Conservation (phyloP, 2,888 invertebrate genomes). For the Agrochola circellaris region DNA sequence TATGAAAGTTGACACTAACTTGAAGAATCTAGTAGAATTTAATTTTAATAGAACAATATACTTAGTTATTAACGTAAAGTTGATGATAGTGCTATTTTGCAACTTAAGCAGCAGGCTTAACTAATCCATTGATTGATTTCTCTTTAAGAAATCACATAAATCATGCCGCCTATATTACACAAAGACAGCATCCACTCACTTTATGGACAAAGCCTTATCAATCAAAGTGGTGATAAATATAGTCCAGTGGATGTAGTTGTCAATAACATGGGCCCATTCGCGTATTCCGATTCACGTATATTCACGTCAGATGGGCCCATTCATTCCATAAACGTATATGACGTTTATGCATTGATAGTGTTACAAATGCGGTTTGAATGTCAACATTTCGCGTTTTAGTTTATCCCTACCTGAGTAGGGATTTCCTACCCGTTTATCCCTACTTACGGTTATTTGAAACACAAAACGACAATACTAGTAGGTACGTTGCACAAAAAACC, state of each 20-base stretch:
- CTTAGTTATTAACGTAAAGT: neutral
- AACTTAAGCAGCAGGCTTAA: neutral
- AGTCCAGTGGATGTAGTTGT: neutral
- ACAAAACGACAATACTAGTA: neutral
- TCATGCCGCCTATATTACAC: neutral
- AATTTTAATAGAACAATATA: neutral
- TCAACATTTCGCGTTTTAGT: too few relatives aligned
- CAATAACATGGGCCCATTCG: constrained; percentile 1
- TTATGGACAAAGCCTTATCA: constrained; percentile 15
- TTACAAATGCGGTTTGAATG: too few relatives aligned
- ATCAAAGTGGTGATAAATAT: constrained; percentile 14
- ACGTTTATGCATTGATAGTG: too few relatives aligned
- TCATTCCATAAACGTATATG: too few relatives aligned
- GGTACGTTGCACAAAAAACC: neutral
- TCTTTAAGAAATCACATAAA: neutral
- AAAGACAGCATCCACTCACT: neutral
- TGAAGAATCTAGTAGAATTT: neutral
- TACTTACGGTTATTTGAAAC: neutral
- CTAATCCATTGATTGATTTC: constrained; percentile 2
- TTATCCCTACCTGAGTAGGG: too few relatives aligned
- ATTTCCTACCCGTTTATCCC: too few relatives aligned
- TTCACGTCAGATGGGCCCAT: too few relatives aligned
- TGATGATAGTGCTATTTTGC: neutral
- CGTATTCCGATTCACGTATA: too few relatives aligned
- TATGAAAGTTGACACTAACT: neutral